These are phyloP conservation scores for Ligdia adustata DNA, from an alignment of 2,888 invertebrate species.

Conservation along the genomic window DNA sequence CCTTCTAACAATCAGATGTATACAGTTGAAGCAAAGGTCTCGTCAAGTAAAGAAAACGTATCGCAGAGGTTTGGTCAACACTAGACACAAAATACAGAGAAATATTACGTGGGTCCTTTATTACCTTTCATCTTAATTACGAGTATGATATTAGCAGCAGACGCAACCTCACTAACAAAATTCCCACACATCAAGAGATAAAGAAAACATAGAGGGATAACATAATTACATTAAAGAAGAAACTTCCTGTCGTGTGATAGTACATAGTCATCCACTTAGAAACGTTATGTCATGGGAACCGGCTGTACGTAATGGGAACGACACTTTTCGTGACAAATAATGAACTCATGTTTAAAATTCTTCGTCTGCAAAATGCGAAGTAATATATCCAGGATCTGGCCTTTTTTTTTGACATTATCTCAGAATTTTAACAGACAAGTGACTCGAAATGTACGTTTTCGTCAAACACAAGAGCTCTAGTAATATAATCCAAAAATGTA, in stretches of 20 bases:
- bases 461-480: too few species aligned
- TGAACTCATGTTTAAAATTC: slow-evolving; percentile 39
- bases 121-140: not conserved
- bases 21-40: too few species aligned
- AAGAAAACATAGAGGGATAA: slow-evolving; percentile 36
- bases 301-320: slow-evolving; percentile 27
- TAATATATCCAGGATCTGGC: too few species aligned
- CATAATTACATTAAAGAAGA: slow-evolving; percentile 32
- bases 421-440: too few species aligned
- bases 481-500: too few species aligned
- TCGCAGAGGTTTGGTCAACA: too few species aligned
- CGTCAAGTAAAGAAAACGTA: too few species aligned
- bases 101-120: too few species aligned
- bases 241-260: slow-evolving; percentile 21
- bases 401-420: too few species aligned
- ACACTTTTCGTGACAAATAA: slow-evolving; percentile 42
- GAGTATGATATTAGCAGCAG: slow-evolving; percentile 7
- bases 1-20: too few species aligned
- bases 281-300: slow-evolving; percentile 46
- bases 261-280: slow-evolving; percentile 29
- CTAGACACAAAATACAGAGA: too few species aligned
- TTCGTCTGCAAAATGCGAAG: slow-evolving; percentile 24
- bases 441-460: too few species aligned
- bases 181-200: slow-evolving; percentile 38
- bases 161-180: slow-evolving; percentile 28